These are phyloP conservation scores for Triplophysa rosa DNA, from an alignment of 2,113 vertebrate species.

Conservation along the genomic window DNA sequence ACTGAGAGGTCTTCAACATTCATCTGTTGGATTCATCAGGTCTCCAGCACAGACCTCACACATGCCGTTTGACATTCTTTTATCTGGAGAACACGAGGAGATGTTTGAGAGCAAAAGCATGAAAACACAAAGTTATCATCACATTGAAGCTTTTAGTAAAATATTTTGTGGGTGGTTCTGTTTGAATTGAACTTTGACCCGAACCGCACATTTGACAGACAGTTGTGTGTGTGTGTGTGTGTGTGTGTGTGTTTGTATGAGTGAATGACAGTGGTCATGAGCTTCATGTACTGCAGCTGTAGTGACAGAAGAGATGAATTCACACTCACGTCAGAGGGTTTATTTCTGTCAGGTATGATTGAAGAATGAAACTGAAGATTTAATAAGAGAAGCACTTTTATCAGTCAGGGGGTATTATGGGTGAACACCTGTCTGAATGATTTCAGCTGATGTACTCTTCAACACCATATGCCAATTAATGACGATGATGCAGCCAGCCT, in stretches of 20 bases:
- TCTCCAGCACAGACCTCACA: too few species aligned
- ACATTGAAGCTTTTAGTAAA: too few species aligned
- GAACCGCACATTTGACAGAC: too few species aligned
- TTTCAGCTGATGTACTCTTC: slow-evolving; percentile 62
- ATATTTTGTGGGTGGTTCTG: too few species aligned
- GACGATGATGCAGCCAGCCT: slow-evolving; percentile 63
- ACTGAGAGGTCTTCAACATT: slow-evolving; percentile 32
- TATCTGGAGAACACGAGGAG: background rate
- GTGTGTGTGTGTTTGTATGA: background rate
- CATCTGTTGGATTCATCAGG: background rate
- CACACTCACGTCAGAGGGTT: background rate
- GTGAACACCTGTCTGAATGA: slow-evolving; percentile 52
- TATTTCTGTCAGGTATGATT: slow-evolving; percentile 55
- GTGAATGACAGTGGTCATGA: background rate
- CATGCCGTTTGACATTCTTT: background rate
- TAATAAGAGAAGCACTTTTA: slow-evolving; percentile 64
- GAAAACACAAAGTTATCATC: too few species aligned
- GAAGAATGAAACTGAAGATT: slow-evolving; percentile 56
- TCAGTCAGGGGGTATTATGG: slow-evolving; percentile 52
- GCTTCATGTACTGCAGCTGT: background rate
- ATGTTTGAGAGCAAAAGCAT: too few species aligned
- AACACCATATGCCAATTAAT: slow-evolving; percentile 64
- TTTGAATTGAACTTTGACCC: too few species aligned
- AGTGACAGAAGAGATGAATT: background rate
- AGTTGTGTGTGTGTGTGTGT: background rate